Evolutionary conservation across 2,113 vertebrate species (phyloP).

Genomic region (Cyanoderma ruficeps): DNA sequence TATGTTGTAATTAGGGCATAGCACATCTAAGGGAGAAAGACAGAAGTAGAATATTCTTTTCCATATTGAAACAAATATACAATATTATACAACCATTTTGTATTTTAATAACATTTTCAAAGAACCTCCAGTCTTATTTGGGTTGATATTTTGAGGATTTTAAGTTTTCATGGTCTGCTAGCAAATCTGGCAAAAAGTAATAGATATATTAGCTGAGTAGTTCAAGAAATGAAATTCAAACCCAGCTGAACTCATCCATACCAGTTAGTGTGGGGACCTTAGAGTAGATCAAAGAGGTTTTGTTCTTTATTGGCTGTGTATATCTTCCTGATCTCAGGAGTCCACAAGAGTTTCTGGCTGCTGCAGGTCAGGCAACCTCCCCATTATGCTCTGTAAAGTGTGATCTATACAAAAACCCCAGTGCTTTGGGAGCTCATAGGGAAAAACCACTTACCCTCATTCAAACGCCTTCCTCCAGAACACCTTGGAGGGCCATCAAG

Average conservation of each 20-base stretch:
- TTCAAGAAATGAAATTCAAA: background rate
- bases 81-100: background rate
- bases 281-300: background rate
- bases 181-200: background rate
- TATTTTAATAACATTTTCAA: background rate
- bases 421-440: accelerated
- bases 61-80: background rate
- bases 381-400: accelerated
- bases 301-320: background rate
- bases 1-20: background rate
- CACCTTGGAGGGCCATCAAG: background rate
- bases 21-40: background rate
- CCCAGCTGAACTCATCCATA: background rate
- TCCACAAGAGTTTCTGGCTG: background rate
- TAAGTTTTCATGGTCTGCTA: background rate
- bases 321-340: background rate
- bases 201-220: background rate
- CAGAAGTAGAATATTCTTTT: background rate
- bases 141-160: background rate
- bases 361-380: background rate
- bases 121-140: background rate
- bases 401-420: background rate
- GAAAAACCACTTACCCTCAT: background rate
- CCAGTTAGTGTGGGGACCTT: background rate
- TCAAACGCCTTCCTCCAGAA: accelerated